Evolutionary conservation across 2,888 invertebrate genomes (phyloP).

Genomic region (Hetaerina titia): DNA sequence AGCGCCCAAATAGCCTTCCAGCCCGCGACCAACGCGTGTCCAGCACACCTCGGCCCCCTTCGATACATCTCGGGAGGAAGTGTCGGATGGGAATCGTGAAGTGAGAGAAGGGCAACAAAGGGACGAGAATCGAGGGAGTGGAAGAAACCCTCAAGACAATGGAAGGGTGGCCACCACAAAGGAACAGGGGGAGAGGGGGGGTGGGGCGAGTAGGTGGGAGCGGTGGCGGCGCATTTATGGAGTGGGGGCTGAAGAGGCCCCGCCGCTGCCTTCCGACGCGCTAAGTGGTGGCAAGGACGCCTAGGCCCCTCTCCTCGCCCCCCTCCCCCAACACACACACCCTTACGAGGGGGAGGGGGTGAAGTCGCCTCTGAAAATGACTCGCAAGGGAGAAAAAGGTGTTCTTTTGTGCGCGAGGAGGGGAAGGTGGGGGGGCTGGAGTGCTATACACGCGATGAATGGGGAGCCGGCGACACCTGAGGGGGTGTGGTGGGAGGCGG

Average conservation of each 20-base stretch:
- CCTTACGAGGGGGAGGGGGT: neutral
- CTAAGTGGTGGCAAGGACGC: conserved; percentile 21
- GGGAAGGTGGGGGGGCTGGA: neutral
- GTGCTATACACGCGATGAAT: neutral
- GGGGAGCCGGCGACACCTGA: neutral
- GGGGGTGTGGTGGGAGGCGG: neutral
- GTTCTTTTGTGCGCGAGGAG: neutral
- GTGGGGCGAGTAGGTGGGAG: neutral
- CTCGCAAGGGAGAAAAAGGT: neutral
- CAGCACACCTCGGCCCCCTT: neutral
- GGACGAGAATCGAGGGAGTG: neutral
- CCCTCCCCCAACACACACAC: neutral
- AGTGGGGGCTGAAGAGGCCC: neutral
- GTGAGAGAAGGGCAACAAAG: neutral
- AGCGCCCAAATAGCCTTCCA: neutral
- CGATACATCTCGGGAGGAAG: neutral
- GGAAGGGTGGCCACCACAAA: neutral
- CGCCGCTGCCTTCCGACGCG: neutral
- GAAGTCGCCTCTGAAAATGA: neutral
- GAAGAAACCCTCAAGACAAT: neutral
- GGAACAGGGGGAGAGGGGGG: neutral
- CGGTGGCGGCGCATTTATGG: neutral
- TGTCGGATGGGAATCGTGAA: too few species aligned
- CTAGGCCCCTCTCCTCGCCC: neutral
- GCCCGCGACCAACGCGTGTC: too few species aligned